Evolutionary conservation across 64 coral and sea anemone genomes (phyloP), one percentile per base, ranked within the genome.

Genomic region (Catalaphyllia jardinei): DNA sequence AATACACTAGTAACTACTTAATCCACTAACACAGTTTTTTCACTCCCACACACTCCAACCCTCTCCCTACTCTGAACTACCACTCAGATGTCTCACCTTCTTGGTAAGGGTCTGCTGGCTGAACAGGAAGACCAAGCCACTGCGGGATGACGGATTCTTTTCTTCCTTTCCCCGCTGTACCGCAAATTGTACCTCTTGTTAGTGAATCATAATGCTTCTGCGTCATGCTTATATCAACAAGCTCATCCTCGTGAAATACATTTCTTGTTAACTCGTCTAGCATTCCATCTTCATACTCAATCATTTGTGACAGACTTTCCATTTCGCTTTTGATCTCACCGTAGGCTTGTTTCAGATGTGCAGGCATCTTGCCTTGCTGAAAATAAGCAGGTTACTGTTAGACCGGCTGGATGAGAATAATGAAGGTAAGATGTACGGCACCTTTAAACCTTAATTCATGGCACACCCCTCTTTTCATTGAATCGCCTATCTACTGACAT

Each of bases 61-160:
- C 24, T 22, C 24, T 24, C 65, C 25, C 65, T 11, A 9, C 0
- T 11, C n/a, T 1, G 33, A 35, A 35, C 22, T 11, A 6, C n/a
- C n/a, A 9, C 22, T 18, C 18, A 65, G 17, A 80, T 80, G 18
- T 60, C 78, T 39, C 49, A 83, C 80, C 80, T 5, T 67, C 80
- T 31, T 83, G 80, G 20, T 83, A 83, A 0, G 80, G 80, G 31
- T 83, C 80, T 38, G 30, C 22, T 42, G 80, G 80, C 31, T 24
- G 60, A 0, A 83, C 80, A 49, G 80, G 80, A 6, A 83, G 80
- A 14, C 80, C 80, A 83, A 83, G 80, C 80, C 80, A 83, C 9
- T 67, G 19, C 29, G 80, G 80, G 10, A 83, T 83, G 6, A 67
- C 60, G 3, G 80, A 83, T 67, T 83, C 60, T 69, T 4, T 12